Evolutionary conservation across 2,113 vertebrate species (phyloP).

Genomic region (Eptesicus fuscus): DNA sequence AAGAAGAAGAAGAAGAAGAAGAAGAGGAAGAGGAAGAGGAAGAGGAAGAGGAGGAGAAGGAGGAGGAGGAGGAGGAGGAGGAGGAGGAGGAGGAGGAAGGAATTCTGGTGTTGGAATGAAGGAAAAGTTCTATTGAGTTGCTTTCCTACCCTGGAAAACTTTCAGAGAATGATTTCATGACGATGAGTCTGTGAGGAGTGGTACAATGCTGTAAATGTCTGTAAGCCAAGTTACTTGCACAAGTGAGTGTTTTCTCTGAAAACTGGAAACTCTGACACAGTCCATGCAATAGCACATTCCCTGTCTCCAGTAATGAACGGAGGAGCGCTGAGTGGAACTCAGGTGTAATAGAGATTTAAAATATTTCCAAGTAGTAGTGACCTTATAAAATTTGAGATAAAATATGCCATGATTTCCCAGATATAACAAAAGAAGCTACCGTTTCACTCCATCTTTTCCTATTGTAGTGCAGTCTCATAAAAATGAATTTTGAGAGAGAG

Average conservation of each 20-base stretch:
- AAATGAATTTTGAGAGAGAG: background rate
- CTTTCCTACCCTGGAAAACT: constrained; percentile 43
- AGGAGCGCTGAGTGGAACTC: background rate
- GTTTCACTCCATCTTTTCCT: background rate
- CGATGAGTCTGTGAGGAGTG: background rate
- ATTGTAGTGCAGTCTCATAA: background rate
- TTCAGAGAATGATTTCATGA: constrained; percentile 24
- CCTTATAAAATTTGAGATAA: background rate
- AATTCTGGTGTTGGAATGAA: constrained; percentile 10
- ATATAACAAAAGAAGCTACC: background rate
- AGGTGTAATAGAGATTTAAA: background rate
- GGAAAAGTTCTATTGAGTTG: background rate
- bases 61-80: no score
- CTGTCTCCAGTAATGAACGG: background rate
- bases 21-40: no score
- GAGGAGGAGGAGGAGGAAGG: background rate
- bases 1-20: no score
- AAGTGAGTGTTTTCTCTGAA: constrained; percentile 48
- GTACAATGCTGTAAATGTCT: background rate
- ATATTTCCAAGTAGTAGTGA: background rate
- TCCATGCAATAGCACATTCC: background rate
- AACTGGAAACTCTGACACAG: constrained; percentile 11
- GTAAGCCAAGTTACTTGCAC: background rate
- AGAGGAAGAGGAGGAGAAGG: no score
- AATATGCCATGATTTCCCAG: background rate